phyloP scores from a whole-genome alignment of 2,888 invertebrate genomes.

The Pammene fasciana region DNA sequence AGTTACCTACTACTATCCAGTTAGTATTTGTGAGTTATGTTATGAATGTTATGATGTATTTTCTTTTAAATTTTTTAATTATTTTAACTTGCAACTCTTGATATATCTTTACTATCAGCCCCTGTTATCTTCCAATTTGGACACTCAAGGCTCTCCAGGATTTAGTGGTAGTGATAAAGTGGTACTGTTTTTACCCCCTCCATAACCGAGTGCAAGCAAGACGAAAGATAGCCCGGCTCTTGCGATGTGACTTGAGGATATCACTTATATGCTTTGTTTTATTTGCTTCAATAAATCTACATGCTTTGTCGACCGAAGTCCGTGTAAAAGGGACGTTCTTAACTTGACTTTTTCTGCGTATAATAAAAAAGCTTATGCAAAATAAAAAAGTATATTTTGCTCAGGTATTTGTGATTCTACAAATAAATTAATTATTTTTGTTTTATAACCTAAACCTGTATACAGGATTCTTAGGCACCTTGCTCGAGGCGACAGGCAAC shows the following conservation, averaged over 20 bases:
- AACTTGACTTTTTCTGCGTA: background rate
- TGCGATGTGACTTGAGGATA: conserved; percentile 22
- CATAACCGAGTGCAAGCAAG: conserved; percentile 22
- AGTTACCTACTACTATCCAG: too few relatives aligned
- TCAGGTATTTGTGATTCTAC: too few relatives aligned
- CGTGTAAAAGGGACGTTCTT: background rate
- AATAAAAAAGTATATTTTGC: too few relatives aligned
- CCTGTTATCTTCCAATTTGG: conserved; percentile 1
- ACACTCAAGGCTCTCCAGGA: conserved; percentile 8
- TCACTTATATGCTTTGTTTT: conserved; percentile 25
- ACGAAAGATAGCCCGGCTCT: conserved; percentile 17
- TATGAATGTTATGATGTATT: too few relatives aligned
- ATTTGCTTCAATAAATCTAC: conserved; percentile 11
- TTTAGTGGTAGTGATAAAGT: conserved; percentile 36
- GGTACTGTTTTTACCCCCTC: conserved; percentile 25
- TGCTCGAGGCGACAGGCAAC: too few relatives aligned
- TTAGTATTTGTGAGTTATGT: too few relatives aligned
- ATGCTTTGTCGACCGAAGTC: background rate
- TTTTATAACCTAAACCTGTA: too few relatives aligned
- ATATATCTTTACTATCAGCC: background rate
- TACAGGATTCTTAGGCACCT: too few relatives aligned
- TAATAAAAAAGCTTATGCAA: background rate
- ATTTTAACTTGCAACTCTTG: background rate
- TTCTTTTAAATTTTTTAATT: too few relatives aligned
- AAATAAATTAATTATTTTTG: too few relatives aligned